These are phyloP conservation scores for Neodiprion pinetum DNA, from an alignment of 1,140 invertebrate species.

Conservation along the genomic window DNA sequence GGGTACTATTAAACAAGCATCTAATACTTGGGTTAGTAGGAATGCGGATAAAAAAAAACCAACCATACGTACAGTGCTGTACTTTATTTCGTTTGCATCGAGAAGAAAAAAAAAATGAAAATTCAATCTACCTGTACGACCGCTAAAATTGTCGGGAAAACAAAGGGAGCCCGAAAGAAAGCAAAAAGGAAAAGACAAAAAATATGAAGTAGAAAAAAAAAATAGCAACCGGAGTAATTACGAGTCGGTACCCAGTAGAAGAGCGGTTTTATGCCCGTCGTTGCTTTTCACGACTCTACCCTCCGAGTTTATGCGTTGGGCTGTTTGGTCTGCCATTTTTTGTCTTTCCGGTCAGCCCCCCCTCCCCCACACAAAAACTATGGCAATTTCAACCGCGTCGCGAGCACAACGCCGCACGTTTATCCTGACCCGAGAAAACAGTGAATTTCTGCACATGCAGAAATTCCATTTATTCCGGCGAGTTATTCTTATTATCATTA, in stretches of 20 bases:
- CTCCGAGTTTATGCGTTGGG: constrained; percentile 1
- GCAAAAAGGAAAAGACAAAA: neutral
- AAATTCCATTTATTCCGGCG: neutral
- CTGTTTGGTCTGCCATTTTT: constrained; percentile 2
- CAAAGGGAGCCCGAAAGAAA: neutral
- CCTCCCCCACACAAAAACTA: neutral
- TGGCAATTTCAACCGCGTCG: neutral
- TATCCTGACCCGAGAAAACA: neutral
- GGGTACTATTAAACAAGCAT: too few relatives aligned
- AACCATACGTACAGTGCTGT: too few relatives aligned
- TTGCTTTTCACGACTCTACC: constrained; percentile 5
- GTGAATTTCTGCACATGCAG: neutral
- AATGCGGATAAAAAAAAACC: too few relatives aligned
- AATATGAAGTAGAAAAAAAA: neutral
- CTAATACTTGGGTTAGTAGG: too few relatives aligned
- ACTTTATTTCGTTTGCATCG: too few relatives aligned
- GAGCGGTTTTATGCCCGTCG: constrained; percentile 6
- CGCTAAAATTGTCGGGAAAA: too few relatives aligned
- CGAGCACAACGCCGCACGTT: too few relatives aligned
- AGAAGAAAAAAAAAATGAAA: too few relatives aligned
- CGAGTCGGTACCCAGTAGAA: neutral
- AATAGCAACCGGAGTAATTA: neutral
- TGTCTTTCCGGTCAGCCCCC: neutral
- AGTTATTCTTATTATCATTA: neutral
- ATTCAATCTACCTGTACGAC: too few relatives aligned